phyloP scores from a whole-genome alignment of 2,797 vertebrate species.

The Melopsittacus undulatus region DNA sequence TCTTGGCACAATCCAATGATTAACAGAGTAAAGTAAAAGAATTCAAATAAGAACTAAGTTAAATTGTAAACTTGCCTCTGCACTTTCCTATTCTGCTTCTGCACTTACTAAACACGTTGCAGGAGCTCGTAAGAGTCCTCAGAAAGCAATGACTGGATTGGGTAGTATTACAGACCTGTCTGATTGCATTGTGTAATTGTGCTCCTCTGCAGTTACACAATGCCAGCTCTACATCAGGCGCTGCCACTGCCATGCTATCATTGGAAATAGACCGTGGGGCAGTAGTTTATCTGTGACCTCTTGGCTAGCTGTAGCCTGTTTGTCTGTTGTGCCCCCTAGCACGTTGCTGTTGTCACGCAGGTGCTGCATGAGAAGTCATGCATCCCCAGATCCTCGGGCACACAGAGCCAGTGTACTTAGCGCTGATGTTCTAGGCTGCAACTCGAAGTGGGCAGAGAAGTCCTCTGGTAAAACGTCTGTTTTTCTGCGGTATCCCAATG shows the following conservation, averaged over 20 bases:
- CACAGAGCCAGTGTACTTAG: background rate
- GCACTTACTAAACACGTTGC: background rate
- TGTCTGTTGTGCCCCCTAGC: background rate
- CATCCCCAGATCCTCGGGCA: background rate
- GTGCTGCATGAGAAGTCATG: background rate
- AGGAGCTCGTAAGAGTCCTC: background rate
- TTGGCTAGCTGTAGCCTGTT: background rate
- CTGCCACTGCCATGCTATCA: background rate
- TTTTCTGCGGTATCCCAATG: background rate
- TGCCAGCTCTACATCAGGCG: background rate
- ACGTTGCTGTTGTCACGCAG: background rate
- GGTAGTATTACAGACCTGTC: background rate
- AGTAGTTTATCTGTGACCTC: too few relatives aligned
- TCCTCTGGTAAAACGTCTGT: background rate
- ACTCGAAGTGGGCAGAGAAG: background rate
- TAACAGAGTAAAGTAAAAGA: background rate
- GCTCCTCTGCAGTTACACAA: background rate
- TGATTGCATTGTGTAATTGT: background rate
- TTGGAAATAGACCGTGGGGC: too few relatives aligned
- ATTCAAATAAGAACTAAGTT: background rate
- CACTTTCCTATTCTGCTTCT: background rate
- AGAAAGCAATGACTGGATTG: too few relatives aligned
- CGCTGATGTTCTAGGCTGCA: background rate
- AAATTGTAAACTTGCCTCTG: background rate
- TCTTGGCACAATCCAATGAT: background rate